Conservation (phyloP, 2,888 invertebrate species). For the Epirrhoe tristata region DNA sequence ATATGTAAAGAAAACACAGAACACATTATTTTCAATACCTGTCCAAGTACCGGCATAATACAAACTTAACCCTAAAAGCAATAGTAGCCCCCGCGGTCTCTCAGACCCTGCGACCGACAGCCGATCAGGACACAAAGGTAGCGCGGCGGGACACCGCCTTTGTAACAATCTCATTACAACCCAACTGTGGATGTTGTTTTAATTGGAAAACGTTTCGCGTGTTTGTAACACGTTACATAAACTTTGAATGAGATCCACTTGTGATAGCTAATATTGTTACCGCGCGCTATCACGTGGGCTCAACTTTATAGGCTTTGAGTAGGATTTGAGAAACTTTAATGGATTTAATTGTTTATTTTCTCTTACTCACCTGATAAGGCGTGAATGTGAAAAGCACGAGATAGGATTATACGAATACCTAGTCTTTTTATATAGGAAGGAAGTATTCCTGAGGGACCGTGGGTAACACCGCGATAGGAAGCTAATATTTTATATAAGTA, state of each 20-base stretch:
- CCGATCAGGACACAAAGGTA: conserved; percentile 38
- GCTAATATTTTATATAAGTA: too few relatives aligned
- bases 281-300: background rate
- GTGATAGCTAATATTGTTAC: background rate
- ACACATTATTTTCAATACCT: background rate
- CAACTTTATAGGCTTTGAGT: too few relatives aligned
- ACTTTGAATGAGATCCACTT: conserved; percentile 1
- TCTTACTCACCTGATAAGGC: background rate
- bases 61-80: conserved; percentile 26
- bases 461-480: too few relatives aligned
- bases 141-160: conserved; percentile 31
- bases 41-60: conserved; percentile 15
- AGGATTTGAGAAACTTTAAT: background rate
- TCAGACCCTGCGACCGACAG: conserved; percentile 31
- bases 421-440: too few relatives aligned
- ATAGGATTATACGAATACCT: too few relatives aligned
- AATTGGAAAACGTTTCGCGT: conserved; percentile 24
- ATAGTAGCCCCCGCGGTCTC: conserved; percentile 5
- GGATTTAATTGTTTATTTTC: background rate
- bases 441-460: too few relatives aligned
- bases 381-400: too few relatives aligned
- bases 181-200: conserved; percentile 15
- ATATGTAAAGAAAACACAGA: background rate
- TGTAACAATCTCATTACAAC: conserved; percentile 32
- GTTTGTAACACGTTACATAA: background rate